Evolutionary conservation across 2,113 vertebrate genomes (phyloP).

Genomic region (Charadrius vociferus): DNA sequence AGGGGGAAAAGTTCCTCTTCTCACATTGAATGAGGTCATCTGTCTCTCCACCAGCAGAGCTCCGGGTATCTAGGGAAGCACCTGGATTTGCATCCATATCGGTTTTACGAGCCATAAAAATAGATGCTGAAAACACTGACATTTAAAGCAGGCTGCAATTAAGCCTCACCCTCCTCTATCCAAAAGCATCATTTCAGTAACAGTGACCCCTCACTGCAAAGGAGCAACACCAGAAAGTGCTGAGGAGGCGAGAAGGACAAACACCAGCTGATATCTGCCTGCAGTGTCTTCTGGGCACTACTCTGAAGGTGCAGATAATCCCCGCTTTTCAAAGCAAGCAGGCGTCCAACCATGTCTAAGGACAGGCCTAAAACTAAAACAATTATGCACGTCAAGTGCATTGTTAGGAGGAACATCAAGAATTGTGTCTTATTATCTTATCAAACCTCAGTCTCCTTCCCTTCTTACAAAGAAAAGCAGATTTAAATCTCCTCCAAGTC

Average conservation of each 20-base stretch:
- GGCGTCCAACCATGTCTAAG: not conserved
- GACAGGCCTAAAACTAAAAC: not conserved
- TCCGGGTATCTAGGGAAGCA: not conserved
- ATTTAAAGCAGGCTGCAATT: not conserved
- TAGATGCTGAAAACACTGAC: not conserved
- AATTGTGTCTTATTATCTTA: not conserved
- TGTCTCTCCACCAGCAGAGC: not conserved
- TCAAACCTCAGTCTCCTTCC: not conserved
- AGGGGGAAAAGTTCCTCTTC: not conserved
- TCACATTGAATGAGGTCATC: not conserved
- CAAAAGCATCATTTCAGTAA: not conserved
- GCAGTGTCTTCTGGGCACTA: not conserved
- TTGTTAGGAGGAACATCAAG: not conserved
- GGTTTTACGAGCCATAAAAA: not conserved
- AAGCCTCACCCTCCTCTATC: accelerated
- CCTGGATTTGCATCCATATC: not conserved
- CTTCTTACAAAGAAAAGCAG: not conserved
- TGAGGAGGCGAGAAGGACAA: not conserved
- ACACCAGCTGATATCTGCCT: not conserved
- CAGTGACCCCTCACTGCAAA: not conserved
- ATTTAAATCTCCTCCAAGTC: not conserved
- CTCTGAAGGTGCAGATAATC: not conserved
- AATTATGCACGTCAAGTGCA: not conserved
- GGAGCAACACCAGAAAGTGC: not conserved
- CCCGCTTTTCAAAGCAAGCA: not conserved